Percentiles rank a stretch among this genome's conserved stretches.
These are phyloP conservation scores for Regulus satrapa DNA, from an alignment of 2,113 vertebrate genomes.

Conservation along the genomic window DNA sequence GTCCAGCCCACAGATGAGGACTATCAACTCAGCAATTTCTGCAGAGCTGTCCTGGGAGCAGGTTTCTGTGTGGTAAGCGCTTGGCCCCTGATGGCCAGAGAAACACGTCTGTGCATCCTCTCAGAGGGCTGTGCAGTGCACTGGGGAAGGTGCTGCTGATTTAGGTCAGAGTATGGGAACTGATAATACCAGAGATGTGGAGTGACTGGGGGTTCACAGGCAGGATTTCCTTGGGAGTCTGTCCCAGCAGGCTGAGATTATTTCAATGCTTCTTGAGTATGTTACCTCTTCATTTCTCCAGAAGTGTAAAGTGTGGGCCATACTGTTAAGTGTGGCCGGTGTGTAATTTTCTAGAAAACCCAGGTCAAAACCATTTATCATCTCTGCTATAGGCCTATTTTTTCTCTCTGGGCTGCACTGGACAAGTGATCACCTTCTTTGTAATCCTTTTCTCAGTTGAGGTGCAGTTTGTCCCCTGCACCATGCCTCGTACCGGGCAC, in stretches of 20 bases:
- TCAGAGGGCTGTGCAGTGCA: background rate
- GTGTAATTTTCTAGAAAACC: background rate
- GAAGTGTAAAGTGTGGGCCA: too few relatives aligned
- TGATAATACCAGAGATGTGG: background rate
- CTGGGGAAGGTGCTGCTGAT: background rate
- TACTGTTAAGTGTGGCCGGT: background rate
- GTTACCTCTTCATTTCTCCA: background rate
- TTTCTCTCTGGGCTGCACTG: background rate
- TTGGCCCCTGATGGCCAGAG: background rate
- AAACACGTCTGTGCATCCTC: background rate
- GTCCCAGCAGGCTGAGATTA: background rate
- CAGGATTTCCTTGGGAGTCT: background rate
- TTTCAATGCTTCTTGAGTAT: background rate
- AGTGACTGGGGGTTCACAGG: background rate
- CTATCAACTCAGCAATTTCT: background rate
- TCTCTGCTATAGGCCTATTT: background rate
- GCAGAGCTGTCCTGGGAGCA: background rate
- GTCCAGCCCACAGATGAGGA: background rate
- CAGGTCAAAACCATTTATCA: background rate
- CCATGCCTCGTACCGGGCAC: background rate
- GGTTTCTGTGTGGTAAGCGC: background rate
- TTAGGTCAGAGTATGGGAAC: background rate
- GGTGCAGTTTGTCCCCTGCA: background rate
- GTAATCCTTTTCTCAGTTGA: background rate
- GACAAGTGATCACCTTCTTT: background rate